Evolutionary conservation across 1,140 invertebrate species (phyloP).

Genomic region (Periplaneta americana): DNA sequence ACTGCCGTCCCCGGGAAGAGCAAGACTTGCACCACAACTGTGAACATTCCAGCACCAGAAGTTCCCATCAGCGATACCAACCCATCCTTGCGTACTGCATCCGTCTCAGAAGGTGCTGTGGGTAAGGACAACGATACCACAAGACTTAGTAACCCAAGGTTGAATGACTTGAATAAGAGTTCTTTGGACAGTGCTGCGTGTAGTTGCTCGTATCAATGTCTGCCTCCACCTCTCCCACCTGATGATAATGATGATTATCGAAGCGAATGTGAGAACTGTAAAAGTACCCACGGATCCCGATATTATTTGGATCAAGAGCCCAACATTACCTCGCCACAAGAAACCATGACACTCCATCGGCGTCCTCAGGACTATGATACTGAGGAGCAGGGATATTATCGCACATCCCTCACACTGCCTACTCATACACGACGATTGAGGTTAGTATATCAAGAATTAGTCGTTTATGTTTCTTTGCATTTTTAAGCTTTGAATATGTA

Average conservation of each 20-base stretch:
- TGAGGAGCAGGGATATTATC: conserved; percentile 49
- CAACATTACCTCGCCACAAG: conserved; percentile 46
- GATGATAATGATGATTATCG: conserved; percentile 67
- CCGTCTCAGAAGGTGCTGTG: background rate
- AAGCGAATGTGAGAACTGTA: conserved; percentile 79
- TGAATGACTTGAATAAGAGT: conserved; percentile 21
- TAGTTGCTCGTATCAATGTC: conserved; percentile 39
- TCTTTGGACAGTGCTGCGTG: conserved; percentile 23
- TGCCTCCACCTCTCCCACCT: conserved; percentile 38
- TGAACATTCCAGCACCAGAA: background rate
- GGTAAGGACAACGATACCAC: background rate
- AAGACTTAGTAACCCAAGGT: background rate
- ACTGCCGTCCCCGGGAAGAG: conserved; percentile 1
- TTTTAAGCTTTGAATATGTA: too few species aligned
- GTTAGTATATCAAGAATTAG: conserved; percentile 32
- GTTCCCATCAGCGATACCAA: background rate
- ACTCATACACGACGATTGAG: conserved; percentile 56
- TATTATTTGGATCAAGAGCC: conserved; percentile 56
- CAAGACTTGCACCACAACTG: background rate
- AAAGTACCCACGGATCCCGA: conserved; percentile 53
- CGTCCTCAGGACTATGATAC: conserved; percentile 42
- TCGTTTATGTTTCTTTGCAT: background rate
- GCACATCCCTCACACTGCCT: conserved; percentile 61
- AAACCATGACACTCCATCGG: conserved; percentile 66
- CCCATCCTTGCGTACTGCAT: background rate